These are phyloP conservation scores for Drosophila seguyi DNA, from an alignment of 1,140 invertebrate species.

Conservation along the genomic window DNA sequence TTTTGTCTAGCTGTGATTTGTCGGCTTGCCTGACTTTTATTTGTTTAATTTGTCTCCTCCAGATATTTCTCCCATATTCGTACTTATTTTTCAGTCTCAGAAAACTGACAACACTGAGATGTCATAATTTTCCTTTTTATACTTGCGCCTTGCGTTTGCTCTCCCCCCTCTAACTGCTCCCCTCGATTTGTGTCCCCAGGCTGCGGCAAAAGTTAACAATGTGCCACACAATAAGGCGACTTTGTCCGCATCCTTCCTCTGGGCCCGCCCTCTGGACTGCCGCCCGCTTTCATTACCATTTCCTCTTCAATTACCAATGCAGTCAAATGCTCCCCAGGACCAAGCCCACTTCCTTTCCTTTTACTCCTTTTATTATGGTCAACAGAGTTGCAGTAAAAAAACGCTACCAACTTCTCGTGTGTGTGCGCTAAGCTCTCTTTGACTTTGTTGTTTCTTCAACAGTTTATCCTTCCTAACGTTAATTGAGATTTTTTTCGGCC, in stretches of 20 bases:
- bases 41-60: constrained; percentile 31
- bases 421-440: constrained; percentile 25
- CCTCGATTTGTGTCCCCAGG: constrained; percentile 10
- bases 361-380: constrained; percentile 23
- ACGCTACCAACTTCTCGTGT: not conserved
- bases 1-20: constrained; percentile 27
- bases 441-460: constrained; percentile 33
- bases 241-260: constrained; percentile 18
- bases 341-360: constrained; percentile 1
- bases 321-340: constrained; percentile 32
- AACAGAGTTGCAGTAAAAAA: constrained; percentile 42
- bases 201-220: constrained; percentile 49
- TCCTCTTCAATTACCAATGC: constrained; percentile 51
- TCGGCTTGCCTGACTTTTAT: constrained; percentile 36
- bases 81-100: constrained; percentile 2
- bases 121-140: not conserved
- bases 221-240: constrained; percentile 51
- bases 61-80: not conserved
- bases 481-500: constrained; percentile 40
- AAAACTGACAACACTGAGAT: constrained; percentile 11
- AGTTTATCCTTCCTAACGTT: constrained; percentile 35
- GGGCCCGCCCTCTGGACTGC: constrained; percentile 1
- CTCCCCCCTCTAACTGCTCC: not conserved
- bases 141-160: not conserved
- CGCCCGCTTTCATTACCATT: constrained; percentile 49